Percentiles rank a stretch among this genome's conserved stretches.
Evolutionary conservation across 2,797 vertebrate genomes (phyloP).

Genomic region (Nasua narica): DNA sequence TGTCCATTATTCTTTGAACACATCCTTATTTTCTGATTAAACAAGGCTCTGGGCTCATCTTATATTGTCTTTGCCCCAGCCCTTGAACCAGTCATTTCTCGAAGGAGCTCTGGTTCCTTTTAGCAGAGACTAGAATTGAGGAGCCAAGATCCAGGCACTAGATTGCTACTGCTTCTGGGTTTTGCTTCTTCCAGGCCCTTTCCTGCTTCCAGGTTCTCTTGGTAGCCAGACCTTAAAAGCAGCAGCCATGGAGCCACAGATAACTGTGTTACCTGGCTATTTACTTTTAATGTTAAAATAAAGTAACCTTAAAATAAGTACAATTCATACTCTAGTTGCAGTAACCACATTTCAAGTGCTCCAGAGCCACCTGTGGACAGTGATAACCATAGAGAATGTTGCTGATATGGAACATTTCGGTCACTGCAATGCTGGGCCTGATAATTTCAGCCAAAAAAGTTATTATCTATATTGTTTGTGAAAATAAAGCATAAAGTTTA

Average conservation of each 20-base stretch:
- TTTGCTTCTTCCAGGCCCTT: neutral
- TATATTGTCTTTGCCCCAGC: neutral
- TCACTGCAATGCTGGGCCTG: neutral
- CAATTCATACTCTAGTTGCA: neutral
- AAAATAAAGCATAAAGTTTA: slow-evolving; percentile 17
- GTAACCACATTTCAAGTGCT: neutral
- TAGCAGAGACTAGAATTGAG: neutral
- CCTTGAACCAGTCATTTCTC: neutral
- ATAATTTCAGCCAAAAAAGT: neutral
- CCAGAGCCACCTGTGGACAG: neutral
- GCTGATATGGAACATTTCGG: neutral
- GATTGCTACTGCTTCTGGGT: neutral
- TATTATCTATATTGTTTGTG: neutral
- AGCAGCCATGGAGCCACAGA: neutral
- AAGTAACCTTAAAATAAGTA: neutral
- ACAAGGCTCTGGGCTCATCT: neutral
- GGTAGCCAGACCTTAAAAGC: neutral
- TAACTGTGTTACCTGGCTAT: neutral
- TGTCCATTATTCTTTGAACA: neutral
- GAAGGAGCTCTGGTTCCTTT: neutral
- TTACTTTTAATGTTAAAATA: neutral
- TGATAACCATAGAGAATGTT: neutral
- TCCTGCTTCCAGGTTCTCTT: neutral
- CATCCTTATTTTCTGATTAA: neutral
- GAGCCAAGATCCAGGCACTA: neutral